These are phyloP conservation scores for Apeira syringaria DNA, from an alignment of 2,888 invertebrate species.

Conservation along the genomic window DNA sequence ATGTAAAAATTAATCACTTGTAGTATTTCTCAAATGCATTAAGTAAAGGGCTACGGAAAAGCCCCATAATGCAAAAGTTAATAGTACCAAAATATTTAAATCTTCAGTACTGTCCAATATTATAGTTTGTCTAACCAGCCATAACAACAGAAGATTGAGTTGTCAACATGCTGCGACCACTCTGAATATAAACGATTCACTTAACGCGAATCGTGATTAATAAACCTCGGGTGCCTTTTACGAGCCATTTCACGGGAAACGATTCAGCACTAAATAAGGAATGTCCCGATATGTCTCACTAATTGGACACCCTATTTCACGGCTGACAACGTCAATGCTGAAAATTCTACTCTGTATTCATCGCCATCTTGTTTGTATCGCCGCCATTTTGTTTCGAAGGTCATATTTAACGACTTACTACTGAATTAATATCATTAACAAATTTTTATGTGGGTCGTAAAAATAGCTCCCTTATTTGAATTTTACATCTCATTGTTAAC, in stretches of 20 bases:
- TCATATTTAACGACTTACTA: slow-evolving; percentile 11
- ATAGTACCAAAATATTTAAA: slow-evolving; percentile 5
- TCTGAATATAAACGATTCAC: slow-evolving; percentile 68
- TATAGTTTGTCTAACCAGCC: slow-evolving; percentile 34
- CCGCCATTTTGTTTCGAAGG: slow-evolving; percentile 15
- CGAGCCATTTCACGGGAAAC: slow-evolving; percentile 57
- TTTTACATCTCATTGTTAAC: slow-evolving; percentile 23
- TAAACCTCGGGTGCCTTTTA: slow-evolving; percentile 56
- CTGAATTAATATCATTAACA: slow-evolving; percentile 20
- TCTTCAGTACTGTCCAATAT: slow-evolving; percentile 1
- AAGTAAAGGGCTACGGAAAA: too few relatives aligned
- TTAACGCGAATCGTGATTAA: slow-evolving; percentile 66
- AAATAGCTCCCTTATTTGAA: slow-evolving; percentile 21
- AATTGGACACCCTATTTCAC: slow-evolving; percentile 48
- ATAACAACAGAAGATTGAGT: slow-evolving; percentile 64
- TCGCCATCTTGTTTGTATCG: slow-evolving; percentile 13
- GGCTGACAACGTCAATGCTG: slow-evolving; percentile 29
- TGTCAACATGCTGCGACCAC: slow-evolving; percentile 59
- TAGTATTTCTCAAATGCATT: too few relatives aligned
- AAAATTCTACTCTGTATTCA: slow-evolving; percentile 26
- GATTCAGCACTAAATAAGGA: slow-evolving; percentile 46
- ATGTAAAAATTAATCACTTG: too few relatives aligned
- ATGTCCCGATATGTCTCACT: slow-evolving; percentile 45
- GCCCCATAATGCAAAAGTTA: too few relatives aligned
- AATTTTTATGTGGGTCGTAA: slow-evolving; percentile 17